Base-by-base conservation (phyloP, 1,140 invertebrate genomes). In the Theocolax elegans region DNA sequence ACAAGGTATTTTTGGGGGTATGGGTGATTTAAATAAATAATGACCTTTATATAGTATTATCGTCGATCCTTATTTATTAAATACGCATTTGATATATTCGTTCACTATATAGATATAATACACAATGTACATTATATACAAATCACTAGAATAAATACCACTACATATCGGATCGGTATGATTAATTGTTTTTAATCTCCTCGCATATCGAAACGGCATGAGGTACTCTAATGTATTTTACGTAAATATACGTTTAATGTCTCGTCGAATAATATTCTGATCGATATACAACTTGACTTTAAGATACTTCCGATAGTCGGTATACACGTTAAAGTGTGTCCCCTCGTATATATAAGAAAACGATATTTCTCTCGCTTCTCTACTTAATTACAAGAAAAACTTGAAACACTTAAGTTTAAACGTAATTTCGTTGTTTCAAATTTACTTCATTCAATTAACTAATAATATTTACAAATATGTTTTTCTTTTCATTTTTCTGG, bases 101-200 rank as follows among this genome's bases (percentile, higher is more conserved):
- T 83, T 82, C 72, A 81, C 77, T 82, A 48, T 65, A 82, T 83
- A 64, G 80, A 77, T 84, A 74, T 83, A 71, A 82, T 86, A 85
- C 79, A 85, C 77, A 86, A 85, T 86, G 74, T 86, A 86, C 83
- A 86, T 23, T 86, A 86, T 86, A 82, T 86, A 86, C 84, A 86
- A 78, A 46, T 77, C 76, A 78, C 74, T 80, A 77, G 74, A 80
- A 81, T 79, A 81, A 79, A 79, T 80, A 79, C 65, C 74, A 65
- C 46, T 72, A 77, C 72, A 35, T 62, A 74, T 76, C 73, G 74
- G 67, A 67, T 4, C 42, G 17, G 58, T 65, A 25, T 58, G 19
- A 67, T 48, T 67, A 67, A 58, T 13, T 67, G 31, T 17, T 44
- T 58, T 29, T 35, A 49, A 46, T 66, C n/a, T 31, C 44, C 3